Evolutionary conservation across 1,140 invertebrate species (phyloP).

Genomic region (Aphelenchoides besseyi): DNA sequence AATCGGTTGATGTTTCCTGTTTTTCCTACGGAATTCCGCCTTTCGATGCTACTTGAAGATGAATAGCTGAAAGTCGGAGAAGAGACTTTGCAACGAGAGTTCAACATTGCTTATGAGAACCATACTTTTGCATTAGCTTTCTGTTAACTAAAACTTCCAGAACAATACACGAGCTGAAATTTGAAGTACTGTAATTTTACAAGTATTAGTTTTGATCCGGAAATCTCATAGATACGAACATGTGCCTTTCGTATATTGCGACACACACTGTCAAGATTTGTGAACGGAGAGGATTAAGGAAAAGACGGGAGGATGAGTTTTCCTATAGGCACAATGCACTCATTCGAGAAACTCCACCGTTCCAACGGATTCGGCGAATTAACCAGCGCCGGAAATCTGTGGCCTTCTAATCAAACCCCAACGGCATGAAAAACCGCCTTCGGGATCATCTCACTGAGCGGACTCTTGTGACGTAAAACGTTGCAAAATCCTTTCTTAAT

Average conservation of each 20-base stretch:
- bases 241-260: too few relatives aligned
- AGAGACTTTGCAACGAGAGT: background rate
- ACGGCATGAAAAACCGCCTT: too few relatives aligned
- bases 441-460: background rate
- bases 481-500: background rate
- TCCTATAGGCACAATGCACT: background rate
- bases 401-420: too few relatives aligned
- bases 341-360: background rate
- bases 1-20: background rate
- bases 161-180: too few relatives aligned
- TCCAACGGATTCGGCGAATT: background rate
- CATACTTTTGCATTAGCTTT: too few relatives aligned
- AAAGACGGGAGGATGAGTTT: background rate
- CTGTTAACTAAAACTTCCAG: too few relatives aligned
- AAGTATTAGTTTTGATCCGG: too few relatives aligned
- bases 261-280: too few relatives aligned
- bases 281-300: background rate
- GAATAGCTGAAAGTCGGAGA: background rate
- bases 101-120: too few relatives aligned
- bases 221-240: too few relatives aligned
- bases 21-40: background rate
- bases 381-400: background rate
- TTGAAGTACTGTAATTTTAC: too few relatives aligned
- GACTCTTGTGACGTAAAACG: background rate
- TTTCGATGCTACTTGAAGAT: background rate